phyloP scores from a whole-genome alignment of 2,113 vertebrate genomes.

The Phyllostomus hastatus region DNA sequence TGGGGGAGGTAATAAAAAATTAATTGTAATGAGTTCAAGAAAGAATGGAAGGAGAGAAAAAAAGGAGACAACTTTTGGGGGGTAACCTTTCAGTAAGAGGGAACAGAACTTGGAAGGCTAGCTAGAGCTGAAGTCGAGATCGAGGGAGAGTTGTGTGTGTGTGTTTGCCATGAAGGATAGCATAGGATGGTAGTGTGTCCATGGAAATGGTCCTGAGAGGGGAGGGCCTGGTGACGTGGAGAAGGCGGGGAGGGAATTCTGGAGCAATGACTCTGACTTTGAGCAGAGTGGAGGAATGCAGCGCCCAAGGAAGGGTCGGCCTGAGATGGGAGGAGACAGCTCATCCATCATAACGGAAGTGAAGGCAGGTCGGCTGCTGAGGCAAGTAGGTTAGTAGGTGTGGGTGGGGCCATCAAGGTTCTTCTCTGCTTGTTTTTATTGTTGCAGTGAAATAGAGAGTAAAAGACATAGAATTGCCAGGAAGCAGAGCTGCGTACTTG shows the following conservation, averaged over 20 bases:
- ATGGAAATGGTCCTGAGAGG: not conserved
- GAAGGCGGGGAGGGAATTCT: not conserved
- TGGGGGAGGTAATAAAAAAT: not conserved
- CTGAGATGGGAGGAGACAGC: not conserved
- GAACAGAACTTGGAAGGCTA: not conserved
- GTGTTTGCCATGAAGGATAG: not conserved
- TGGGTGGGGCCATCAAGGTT: not conserved
- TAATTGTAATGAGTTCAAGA: not conserved
- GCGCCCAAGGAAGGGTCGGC: not conserved
- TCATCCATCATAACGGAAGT: not conserved
- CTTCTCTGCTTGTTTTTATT: not conserved
- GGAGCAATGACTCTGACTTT: not conserved
- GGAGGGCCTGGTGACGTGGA: not conserved
- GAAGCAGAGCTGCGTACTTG: not conserved
- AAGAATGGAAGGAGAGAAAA: not conserved
- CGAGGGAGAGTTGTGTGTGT: not conserved
- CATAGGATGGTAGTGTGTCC: not conserved
- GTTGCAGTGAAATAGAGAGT: not conserved
- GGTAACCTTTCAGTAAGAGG: not conserved
- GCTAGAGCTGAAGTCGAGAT: not conserved
- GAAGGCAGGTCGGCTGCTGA: not conserved
- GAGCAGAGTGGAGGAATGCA: not conserved
- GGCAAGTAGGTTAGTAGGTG: not conserved
- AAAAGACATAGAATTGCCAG: not conserved
- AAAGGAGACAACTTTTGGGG: not conserved